Base-by-base conservation (phyloP, 2,797 vertebrate genomes). In the Botia almorhae region DNA sequence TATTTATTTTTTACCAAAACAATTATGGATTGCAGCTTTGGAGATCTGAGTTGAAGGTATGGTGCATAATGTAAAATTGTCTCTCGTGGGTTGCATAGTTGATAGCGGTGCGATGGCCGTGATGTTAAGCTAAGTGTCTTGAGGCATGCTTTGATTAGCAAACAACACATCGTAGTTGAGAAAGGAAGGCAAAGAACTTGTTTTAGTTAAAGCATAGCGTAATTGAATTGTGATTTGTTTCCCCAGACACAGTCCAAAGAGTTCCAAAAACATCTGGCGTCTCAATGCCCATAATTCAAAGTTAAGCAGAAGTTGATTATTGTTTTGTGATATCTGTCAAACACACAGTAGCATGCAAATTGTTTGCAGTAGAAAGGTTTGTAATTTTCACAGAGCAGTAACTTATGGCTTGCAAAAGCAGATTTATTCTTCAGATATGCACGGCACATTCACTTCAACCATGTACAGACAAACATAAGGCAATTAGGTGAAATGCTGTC, bases 271-370 rank as follows among this genome's bases (percentile, higher is more conserved):
- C 75, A 78, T 58, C 23, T 69, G 64, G 46, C 50, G 55, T 36
- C 23, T 69, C 55, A 61, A 13, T 16, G 21, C 10, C 10, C 43
- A 46, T 46, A 46, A 46, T 69, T 69, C 23, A 16, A 78, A 69
- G 23, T 69, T 78, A 58, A 46, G 76, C 23, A 69, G 17, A 33
- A 14, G 12, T 69, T 48, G 56, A 77, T 78, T 60, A 69, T 58
- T 48, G 6, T 78, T 61, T 78, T 61, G 43, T 46, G 2, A 0
- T 46, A 4, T 51, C 8, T 69, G 4, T 60, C 11, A 33, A 16
- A 46, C 39, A 63, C 12, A 6, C 51, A 53, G 39, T 55, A 53
- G 14, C 61, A 23, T 36, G 48, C 26, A 7, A 65, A 36, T 51
- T 75, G 48, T 75, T 33, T 50, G 64, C 14, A 10, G 23, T 51